phyloP scores from a whole-genome alignment of 2,888 invertebrate species.

The Drosophila villosipedis region DNA sequence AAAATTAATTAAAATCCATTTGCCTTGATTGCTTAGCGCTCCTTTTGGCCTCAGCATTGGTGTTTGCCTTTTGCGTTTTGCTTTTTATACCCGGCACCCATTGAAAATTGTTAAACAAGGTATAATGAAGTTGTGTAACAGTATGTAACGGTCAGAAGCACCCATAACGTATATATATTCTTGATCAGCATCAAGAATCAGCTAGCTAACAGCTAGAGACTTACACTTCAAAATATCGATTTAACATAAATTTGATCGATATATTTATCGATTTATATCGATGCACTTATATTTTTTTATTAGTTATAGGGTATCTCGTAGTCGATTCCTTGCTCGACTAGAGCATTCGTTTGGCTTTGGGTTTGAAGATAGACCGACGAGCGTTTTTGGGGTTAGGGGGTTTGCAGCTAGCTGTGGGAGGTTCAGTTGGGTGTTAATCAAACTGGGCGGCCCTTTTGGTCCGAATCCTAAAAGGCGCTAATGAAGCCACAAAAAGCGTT shows the following conservation, averaged over 20 bases:
- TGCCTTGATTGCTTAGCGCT: slow-evolving; percentile 66
- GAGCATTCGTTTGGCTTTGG: slow-evolving; percentile 1
- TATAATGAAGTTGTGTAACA: neutral
- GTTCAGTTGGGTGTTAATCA: slow-evolving; percentile 53
- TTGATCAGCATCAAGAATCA: neutral
- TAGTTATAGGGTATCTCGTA: neutral
- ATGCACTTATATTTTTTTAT: neutral
- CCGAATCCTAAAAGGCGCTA: slow-evolving; percentile 47
- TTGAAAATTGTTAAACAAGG: neutral
- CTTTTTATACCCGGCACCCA: neutral
- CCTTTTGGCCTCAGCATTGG: slow-evolving; percentile 25
- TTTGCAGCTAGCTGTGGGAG: neutral
- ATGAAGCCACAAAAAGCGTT: slow-evolving; percentile 71
- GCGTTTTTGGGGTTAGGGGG: neutral
- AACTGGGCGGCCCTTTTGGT: slow-evolving; percentile 15
- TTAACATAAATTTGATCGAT: neutral
- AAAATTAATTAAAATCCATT: slow-evolving; percentile 79
- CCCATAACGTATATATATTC: neutral
- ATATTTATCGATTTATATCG: neutral
- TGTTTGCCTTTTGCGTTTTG: slow-evolving; percentile 5
- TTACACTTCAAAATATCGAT: neutral
- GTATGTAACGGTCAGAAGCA: neutral
- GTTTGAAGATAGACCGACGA: neutral
- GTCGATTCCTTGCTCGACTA: neutral
- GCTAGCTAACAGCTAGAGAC: neutral